Evolutionary conservation across 2,113 vertebrate species (phyloP).

Genomic region (Poecile atricapillus): DNA sequence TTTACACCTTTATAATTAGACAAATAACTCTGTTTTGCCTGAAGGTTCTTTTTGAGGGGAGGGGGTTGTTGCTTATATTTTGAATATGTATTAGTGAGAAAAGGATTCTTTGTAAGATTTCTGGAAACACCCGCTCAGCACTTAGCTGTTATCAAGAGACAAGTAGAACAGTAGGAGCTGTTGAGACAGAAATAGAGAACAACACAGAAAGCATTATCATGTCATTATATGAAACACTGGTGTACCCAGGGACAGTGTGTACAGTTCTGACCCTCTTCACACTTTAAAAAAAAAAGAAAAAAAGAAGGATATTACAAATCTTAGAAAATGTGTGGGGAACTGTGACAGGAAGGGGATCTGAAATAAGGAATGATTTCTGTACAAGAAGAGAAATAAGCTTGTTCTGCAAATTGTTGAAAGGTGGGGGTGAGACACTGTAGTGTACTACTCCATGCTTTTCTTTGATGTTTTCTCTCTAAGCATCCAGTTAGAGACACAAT

Average conservation of each 20-base stretch:
- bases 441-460: neutral
- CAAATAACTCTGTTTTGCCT: neutral
- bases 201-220: conserved; percentile 8
- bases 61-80: neutral
- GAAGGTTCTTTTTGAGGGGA: rapidly evolving
- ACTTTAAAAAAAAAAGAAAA: neutral
- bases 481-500: neutral
- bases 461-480: neutral
- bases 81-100: neutral
- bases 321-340: neutral
- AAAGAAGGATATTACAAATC: neutral
- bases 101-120: neutral
- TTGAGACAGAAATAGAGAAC: neutral
- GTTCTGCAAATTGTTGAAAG: neutral
- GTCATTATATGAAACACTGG: neutral
- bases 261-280: neutral
- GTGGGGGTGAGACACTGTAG: neutral
- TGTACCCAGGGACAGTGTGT: neutral
- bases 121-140: neutral
- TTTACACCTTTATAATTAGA: neutral
- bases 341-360: neutral
- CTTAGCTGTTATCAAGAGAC: neutral
- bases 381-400: neutral
- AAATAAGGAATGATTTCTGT: neutral
- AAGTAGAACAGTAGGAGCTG: neutral